These are phyloP conservation scores for Helarctos malayanus DNA, from an alignment of 2,797 vertebrate species.

Conservation along the genomic window DNA sequence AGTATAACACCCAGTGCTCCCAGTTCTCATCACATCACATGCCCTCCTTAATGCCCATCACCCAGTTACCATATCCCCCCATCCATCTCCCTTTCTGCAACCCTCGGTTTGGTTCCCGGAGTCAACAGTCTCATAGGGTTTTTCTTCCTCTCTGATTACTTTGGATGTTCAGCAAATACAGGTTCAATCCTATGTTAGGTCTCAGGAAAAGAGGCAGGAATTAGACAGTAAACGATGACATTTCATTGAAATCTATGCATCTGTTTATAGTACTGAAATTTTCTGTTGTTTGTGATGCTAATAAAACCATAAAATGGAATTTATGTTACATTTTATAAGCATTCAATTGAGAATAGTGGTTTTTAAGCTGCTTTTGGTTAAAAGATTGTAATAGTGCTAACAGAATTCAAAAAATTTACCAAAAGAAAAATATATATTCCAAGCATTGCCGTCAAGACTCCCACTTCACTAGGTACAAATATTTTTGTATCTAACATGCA, in stretches of 20 bases:
- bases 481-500: slow-evolving; percentile 4
- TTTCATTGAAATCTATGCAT: background rate
- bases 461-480: background rate
- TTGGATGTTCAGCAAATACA: background rate
- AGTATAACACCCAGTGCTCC: background rate
- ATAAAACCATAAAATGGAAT: background rate
- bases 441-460: background rate
- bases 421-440: background rate
- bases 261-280: background rate
- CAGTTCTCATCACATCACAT: background rate
- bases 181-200: background rate
- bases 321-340: background rate
- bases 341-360: background rate
- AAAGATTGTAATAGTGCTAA: background rate
- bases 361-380: background rate
- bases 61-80: background rate
- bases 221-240: background rate
- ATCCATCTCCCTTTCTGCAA: background rate
- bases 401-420: background rate
- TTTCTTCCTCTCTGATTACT: background rate
- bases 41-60: background rate
- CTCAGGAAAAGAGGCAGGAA: background rate
- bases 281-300: background rate
- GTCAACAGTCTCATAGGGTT: background rate
- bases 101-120: background rate